Evolutionary conservation across 1,140 invertebrate species (phyloP).

Genomic region (Drosophila rufa): DNA sequence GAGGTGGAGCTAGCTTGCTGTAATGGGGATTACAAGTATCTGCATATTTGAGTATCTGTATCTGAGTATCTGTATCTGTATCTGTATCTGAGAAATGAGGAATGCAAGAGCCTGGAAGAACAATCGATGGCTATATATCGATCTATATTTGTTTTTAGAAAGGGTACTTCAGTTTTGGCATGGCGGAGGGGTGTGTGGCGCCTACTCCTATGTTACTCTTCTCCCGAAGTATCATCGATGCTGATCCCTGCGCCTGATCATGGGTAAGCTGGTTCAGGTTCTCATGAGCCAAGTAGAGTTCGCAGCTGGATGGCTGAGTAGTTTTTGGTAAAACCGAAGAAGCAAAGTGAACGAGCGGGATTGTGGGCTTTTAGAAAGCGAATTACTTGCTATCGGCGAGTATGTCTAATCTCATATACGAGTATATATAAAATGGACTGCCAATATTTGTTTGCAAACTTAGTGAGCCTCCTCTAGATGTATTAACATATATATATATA

Average conservation of each 20-base stretch:
- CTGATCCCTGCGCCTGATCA: constrained; percentile 26
- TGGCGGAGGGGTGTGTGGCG: constrained; percentile 24
- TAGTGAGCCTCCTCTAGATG: constrained; percentile 13
- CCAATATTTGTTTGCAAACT: constrained; percentile 35
- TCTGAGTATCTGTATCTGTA: constrained; percentile 2
- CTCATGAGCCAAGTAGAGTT: neutral
- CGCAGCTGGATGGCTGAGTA: constrained; percentile 11
- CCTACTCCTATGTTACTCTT: constrained; percentile 33
- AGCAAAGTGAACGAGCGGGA: constrained; percentile 4
- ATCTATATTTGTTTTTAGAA: constrained; percentile 24
- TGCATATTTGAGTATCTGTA: constrained; percentile 11
- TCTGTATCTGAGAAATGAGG: constrained; percentile 9
- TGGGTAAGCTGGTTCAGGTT: neutral
- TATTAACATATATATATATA: constrained; percentile 2
- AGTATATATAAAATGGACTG: constrained; percentile 20
- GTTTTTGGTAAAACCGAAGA: neutral
- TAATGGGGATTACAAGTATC: constrained; percentile 1
- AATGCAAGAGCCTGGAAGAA: constrained; percentile 62
- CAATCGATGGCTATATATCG: constrained; percentile 44
- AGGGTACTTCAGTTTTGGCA: constrained; percentile 33
- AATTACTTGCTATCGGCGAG: constrained; percentile 5
- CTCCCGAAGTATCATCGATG: constrained; percentile 9
- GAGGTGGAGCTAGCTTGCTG: constrained; percentile 1
- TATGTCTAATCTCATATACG: constrained; percentile 2
- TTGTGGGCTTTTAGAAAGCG: constrained; percentile 2